Evolutionary conservation across 2,113 vertebrate genomes (phyloP).

Genomic region (Lagopus muta): DNA sequence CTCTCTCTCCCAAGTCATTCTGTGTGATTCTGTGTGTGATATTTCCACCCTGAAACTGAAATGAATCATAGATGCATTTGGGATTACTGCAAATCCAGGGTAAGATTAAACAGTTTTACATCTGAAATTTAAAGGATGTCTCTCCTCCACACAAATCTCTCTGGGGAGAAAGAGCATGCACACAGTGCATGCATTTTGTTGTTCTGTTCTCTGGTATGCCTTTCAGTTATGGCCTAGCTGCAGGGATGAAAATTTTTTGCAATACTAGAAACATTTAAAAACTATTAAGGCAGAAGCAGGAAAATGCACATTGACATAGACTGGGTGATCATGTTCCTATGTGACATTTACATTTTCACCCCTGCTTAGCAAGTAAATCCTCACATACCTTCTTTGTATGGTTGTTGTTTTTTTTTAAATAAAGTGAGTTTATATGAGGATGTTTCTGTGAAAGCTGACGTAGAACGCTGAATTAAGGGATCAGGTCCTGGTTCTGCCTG

Average conservation of each 20-base stretch:
- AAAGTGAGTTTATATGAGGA: background rate
- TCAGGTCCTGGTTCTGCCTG: background rate
- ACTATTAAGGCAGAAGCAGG: background rate
- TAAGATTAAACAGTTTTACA: background rate
- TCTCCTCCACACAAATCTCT: background rate
- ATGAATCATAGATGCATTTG: background rate
- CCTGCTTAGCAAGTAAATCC: background rate
- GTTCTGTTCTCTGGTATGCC: background rate
- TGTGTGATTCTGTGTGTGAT: too few species aligned
- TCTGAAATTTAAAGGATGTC: background rate
- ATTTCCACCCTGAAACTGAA: background rate
- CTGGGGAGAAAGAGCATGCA: background rate
- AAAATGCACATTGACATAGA: background rate
- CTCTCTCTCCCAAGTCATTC: background rate
- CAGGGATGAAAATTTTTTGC: background rate
- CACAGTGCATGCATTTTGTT: accelerated
- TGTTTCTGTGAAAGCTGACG: accelerated
- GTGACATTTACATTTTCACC: background rate
- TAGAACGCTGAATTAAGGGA: background rate
- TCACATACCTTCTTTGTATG: background rate
- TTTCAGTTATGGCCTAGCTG: background rate
- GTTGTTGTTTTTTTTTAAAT: background rate
- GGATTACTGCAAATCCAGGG: background rate
- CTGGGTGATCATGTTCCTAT: accelerated
- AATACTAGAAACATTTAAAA: background rate